These are phyloP conservation scores for Spodoptera litura DNA, from an alignment of 1,140 invertebrate genomes.

Conservation along the genomic window DNA sequence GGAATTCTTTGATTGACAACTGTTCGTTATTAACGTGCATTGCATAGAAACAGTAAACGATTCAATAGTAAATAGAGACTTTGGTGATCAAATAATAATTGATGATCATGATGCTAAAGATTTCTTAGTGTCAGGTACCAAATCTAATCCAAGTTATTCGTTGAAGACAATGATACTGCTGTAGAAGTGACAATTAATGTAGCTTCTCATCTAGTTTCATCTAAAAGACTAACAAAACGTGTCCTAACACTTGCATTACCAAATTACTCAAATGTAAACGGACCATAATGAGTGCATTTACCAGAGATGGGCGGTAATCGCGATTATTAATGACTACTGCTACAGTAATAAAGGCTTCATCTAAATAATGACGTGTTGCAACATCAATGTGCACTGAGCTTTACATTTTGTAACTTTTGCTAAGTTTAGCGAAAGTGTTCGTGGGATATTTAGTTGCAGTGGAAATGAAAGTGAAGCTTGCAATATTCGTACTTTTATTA, in stretches of 20 bases:
- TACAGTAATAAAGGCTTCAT: constrained; percentile 43
- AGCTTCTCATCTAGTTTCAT: not conserved
- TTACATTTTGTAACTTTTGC: constrained; percentile 42
- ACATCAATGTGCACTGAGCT: constrained; percentile 39
- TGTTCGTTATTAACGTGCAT: no score
- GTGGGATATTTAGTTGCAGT: constrained; percentile 33
- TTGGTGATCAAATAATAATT: no score
- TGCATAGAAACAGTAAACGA: no score
- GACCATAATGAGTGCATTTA: constrained; percentile 34
- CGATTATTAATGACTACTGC: constrained; percentile 38
- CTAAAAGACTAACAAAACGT: not conserved
- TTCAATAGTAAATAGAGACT: no score
- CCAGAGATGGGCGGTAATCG: constrained; percentile 35
- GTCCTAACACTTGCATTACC: constrained; percentile 12
- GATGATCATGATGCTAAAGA: no score
- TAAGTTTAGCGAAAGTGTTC: constrained; percentile 25
- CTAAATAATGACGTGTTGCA: constrained; percentile 42
- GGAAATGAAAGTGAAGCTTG: constrained; percentile 14
- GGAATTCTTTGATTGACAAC: no score
- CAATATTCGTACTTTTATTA: constrained; percentile 7
- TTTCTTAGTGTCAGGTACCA: no score
- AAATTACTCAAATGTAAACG: constrained; percentile 22
- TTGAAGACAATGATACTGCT: no score
- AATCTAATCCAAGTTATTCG: no score
- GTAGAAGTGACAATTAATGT: no score